These are phyloP conservation scores for Pogoniulus pusillus DNA, from an alignment of 2,797 vertebrate genomes.

Conservation along the genomic window DNA sequence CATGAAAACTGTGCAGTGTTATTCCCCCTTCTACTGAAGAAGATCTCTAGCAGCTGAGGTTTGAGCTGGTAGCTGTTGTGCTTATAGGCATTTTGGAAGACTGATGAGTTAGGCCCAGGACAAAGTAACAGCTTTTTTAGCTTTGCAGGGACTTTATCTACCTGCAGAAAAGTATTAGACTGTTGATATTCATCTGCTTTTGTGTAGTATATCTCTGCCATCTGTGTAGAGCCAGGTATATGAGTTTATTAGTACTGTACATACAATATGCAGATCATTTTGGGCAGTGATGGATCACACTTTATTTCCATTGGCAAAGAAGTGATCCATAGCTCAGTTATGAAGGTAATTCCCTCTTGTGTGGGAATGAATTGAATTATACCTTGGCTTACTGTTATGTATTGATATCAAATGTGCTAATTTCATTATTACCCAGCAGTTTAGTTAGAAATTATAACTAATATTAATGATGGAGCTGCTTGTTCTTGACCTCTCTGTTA, in stretches of 20 bases:
- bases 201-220: neutral
- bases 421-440: conserved; percentile 59
- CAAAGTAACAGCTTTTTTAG: neutral
- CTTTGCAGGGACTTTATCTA: neutral
- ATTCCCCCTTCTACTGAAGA: neutral
- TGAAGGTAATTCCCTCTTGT: conserved; percentile 33
- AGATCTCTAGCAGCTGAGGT: neutral
- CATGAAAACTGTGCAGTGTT: rapidly evolving
- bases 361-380: conserved; percentile 40
- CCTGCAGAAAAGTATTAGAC: rapidly evolving
- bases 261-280: conserved; percentile 28
- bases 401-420: conserved; percentile 49
- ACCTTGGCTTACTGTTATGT: conserved; percentile 45
- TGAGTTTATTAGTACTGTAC: conserved; percentile 16
- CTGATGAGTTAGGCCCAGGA: neutral
- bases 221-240: neutral
- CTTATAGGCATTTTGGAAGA: neutral
- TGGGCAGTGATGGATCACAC: conserved; percentile 24
- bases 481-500: neutral
- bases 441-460: conserved; percentile 57
- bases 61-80: neutral
- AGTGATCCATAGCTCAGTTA: conserved; percentile 20
- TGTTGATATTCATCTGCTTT: neutral
- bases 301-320: conserved; percentile 35
- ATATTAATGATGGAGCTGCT: conserved; percentile 30